Base-by-base conservation (phyloP, 1,140 invertebrate species). In the Reticulitermes speratus region DNA sequence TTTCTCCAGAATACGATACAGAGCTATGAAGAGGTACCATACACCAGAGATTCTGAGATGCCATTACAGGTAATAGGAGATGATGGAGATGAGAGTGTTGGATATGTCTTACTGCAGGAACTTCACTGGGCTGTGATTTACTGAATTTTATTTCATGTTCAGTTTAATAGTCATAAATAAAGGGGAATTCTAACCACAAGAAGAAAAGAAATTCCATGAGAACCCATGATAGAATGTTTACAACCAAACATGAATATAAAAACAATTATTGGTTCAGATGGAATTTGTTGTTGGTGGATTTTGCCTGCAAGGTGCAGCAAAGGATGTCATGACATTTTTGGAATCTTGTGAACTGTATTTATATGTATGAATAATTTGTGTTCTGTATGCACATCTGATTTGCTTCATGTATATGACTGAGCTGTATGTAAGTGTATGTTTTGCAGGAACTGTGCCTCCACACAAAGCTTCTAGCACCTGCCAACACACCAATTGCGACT, bases 391-490 rank as follows among this genome's bases (percentile, higher is more conserved):
- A 9, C 9, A 84, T 45, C 23, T 52, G 44, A 14, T 44, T 84
- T 45, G 30, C n/a, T 84, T n/a, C n/a, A 2, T 38, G 2, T 38
- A 5, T 38, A 84, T 84, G 16, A 84, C 1, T 44, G 8, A 25
- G 6, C 19, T 82, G n/a, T 44, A 9, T 16, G 3, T 9, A 44
- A 84, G 6, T 84, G 48, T 87, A 45, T 82, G 88, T 88, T 87
- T 90, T 90, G 85, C 88, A 97, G 91, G 97, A 99, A 90, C 91
- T 99, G n/a, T 99, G 98, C 90, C 93, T 99, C 1, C 96, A 97
- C 88, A 95, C 97, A 1, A 98, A 98, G 91, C 93, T 97, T 85
- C 91, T 98, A 44, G 95, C 97, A 14, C 94, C 96, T 0, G 92
- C 93, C 6, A 95, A 95, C 88, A 95, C 94, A 69, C 93, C 95